Conservation (phyloP, 2,888 invertebrate genomes). For the Athalia cordata region DNA sequence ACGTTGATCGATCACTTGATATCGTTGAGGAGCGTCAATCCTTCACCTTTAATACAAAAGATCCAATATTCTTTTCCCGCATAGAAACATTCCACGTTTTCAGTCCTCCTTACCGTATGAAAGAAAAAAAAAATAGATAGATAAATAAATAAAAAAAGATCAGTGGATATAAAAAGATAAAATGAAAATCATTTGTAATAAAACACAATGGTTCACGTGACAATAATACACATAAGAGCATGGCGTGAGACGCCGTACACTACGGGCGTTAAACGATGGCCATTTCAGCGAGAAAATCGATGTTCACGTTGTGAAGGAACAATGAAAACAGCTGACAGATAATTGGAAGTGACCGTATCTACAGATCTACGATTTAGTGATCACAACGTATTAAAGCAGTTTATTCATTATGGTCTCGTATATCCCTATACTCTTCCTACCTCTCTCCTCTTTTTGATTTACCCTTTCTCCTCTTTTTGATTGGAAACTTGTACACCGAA, state of each 20-base stretch:
- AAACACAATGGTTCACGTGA: neutral
- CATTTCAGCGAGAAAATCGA: constrained; percentile 31
- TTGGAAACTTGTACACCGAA: too few species aligned
- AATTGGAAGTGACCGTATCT: constrained; percentile 26
- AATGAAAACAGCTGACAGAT: constrained; percentile 21
- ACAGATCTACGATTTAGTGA: constrained; percentile 33
- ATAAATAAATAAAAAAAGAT: too few species aligned
- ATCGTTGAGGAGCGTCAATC: constrained; percentile 1
- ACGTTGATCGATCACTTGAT: constrained; percentile 33
- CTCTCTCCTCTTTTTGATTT: constrained; percentile 39
- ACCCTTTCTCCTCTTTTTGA: too few species aligned
- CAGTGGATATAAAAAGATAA: too few species aligned
- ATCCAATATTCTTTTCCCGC: constrained; percentile 16
- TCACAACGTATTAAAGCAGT: constrained; percentile 15
- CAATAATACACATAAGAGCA: neutral
- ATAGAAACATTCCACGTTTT: constrained; percentile 16
- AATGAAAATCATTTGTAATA: too few species aligned
- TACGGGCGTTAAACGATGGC: neutral
- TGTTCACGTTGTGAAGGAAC: neutral
- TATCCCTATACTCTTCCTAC: constrained; percentile 37
- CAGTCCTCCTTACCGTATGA: neutral
- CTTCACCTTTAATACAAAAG: constrained; percentile 19
- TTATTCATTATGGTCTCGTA: constrained; percentile 39
- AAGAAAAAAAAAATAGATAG: constrained; percentile 5
- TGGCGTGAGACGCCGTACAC: neutral